Evolutionary conservation across 2,113 vertebrate genomes (phyloP).

Genomic region (Calonectris borealis): DNA sequence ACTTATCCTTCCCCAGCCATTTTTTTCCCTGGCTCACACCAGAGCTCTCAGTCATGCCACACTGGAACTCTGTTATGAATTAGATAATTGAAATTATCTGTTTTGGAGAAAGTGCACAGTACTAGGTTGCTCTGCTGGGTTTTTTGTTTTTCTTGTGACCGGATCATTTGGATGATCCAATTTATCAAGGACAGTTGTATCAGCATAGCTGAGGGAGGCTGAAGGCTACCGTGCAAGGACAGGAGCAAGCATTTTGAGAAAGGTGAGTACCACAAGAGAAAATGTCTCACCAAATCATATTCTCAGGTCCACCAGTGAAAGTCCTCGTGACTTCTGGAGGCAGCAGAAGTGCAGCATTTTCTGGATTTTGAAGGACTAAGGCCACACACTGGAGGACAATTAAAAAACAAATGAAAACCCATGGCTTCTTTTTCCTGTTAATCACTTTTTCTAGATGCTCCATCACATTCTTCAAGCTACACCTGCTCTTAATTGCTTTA

Average conservation of each 20-base stretch:
- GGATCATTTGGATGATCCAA: neutral
- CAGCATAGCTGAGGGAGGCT: neutral
- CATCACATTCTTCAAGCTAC: neutral
- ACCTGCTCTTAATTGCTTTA: neutral
- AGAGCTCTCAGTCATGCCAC: neutral
- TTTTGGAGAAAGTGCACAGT: neutral
- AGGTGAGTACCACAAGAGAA: neutral
- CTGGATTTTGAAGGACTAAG: neutral
- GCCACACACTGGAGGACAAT: neutral
- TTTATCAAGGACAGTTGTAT: neutral
- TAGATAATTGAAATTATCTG: neutral
- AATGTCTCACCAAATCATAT: accelerated
- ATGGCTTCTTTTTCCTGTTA: neutral
- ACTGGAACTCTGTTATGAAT: neutral
- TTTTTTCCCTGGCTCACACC: neutral
- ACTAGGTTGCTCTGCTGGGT: neutral
- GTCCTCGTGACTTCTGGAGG: neutral
- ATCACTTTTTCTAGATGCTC: neutral
- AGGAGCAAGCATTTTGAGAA: neutral
- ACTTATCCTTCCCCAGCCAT: neutral
- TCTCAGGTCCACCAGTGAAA: neutral
- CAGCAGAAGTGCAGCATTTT: neutral
- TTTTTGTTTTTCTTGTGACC: neutral
- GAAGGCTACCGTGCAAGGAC: neutral
- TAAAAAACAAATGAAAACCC: neutral